Evolutionary conservation across 1,140 invertebrate genomes (phyloP), one percentile per base, ranked within the genome.

Genomic region (Papilio dardanus): DNA sequence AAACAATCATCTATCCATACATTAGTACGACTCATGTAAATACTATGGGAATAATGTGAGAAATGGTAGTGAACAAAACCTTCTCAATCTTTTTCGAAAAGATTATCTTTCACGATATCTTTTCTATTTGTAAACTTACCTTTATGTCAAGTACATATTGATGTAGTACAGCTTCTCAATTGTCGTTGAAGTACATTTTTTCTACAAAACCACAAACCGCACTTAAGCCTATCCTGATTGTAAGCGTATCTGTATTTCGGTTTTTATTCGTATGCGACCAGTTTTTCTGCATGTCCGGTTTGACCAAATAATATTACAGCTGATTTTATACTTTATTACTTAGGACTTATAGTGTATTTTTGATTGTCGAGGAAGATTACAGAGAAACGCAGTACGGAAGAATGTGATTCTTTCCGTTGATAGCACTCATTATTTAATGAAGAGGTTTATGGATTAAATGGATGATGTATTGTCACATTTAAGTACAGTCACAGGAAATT

Each of bases 281-380:
- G 76, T 78, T 78, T 85, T 86, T 86, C 79, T 73, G 67, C 75
- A 87, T 87, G 89, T 92, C 90, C 88, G 90, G 87, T 87, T 81
- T 79, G 30, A 77, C 78, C 76, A 68, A 37, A 40, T 24, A 19
- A 6, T 0, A 40, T 8, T 37, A 24, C 21, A 24, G 35, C 24
- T 16, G 33, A 82, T 67, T 74, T 73, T 40, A 35, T 75, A 75
- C 74, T 71, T 77, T 82, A 80, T 46, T 0, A 0, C 4, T 4
- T n/a, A 14, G 1, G 14, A 0, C 5, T 35, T 80, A 80, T 16
- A n/a, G 75, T 73, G 37, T 8, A n/a, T 42, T 31, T 77, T 80
- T 68, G 19, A 37, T 0, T 37, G 12, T 58, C n/a, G 30, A 84
- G 78, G 83, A 84, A 81, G 80, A 83, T 84, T 85, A 83, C 81